Evolutionary conservation across 2,888 invertebrate genomes (phyloP), one percentile per base, ranked within the genome.

Genomic region (Spilarctia lutea): DNA sequence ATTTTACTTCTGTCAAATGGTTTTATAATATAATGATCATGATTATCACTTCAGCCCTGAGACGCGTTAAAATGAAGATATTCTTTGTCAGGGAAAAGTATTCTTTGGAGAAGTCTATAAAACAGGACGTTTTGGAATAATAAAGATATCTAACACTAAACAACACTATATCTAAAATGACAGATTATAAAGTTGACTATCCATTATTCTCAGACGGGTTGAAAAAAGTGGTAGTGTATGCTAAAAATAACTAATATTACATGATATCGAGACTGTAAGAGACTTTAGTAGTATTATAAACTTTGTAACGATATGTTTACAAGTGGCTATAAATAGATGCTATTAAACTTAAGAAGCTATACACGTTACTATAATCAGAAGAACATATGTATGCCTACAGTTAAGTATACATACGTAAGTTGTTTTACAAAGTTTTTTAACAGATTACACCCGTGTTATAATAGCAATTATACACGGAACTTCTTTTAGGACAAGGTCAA

Each of bases 271-370:
- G 30, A 42, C 63, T 42, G 42, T 60, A 42, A 63, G 24, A 63
- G 42, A 71, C 63, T 11, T 60, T 70, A 42, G 13, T 30, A 27
- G 16, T 63, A 63, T 71, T 71, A 63, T 71, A 71, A 71, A 71
- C 71, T 71, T 27, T 20, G 42, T 39, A 71, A 71, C 71, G 71
- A 71, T 71, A 63, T 71, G 71, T 71, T 71, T 71, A 71, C 42
- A 71, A n/a, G 27, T 42, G 13, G 63, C 71, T 71, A 63, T 30
- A 71, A 71, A 71, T 63, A 56, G 24, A 71, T 10, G 42, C 27
- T 60, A 20, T 63, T 30, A 56, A 33, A 68, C 11, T 68, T 68
- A 35, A 52, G 27, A 24, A 68, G 27, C 16, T 16, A 16, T 27
- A 27, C n/a, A 11, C 56, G n/a, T 56, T n/a, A 27, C n/a, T 56